Conservation (phyloP, 2,888 invertebrate species). For the Cynaeus angustus region DNA sequence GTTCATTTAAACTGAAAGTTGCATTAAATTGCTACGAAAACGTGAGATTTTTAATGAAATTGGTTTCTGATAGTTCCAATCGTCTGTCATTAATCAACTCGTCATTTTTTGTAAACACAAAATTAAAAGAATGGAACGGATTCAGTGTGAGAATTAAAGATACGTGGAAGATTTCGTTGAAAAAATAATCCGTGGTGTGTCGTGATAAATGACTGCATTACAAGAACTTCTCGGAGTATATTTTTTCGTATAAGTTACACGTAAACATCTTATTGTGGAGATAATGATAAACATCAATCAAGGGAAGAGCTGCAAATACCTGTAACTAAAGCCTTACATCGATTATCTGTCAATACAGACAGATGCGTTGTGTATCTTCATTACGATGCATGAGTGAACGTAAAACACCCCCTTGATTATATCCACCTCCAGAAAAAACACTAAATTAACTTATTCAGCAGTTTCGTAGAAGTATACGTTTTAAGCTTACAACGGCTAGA, state of each 20-base stretch:
- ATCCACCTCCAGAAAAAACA: constrained; percentile 13
- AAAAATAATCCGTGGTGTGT: constrained; percentile 14
- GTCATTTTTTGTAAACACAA: constrained; percentile 8
- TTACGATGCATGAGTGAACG: constrained; percentile 37
- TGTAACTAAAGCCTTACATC: constrained; percentile 37
- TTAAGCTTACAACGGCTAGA: constrained; percentile 13
- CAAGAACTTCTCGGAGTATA: constrained; percentile 3
- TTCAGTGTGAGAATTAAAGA: constrained; percentile 7
- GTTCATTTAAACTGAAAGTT: constrained; percentile 1
- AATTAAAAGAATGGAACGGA: background rate
- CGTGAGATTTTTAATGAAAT: background rate
- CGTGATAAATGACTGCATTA: constrained; percentile 32
- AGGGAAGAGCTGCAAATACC: constrained; percentile 30
- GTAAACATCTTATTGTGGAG: constrained; percentile 34
- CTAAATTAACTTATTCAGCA: constrained; percentile 13
- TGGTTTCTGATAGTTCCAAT: background rate
- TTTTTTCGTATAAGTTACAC: constrained; percentile 21
- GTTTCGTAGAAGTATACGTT: constrained; percentile 13
- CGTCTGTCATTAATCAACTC: constrained; percentile 3
- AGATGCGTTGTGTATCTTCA: constrained; percentile 36
- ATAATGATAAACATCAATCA: constrained; percentile 44
- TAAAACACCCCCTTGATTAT: constrained; percentile 32
- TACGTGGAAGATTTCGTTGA: background rate
- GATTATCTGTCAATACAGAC: constrained; percentile 39
- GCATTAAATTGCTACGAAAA: no score